Evolutionary conservation across 30 jellyfish, hydroid and myxozoan genomes (phyloP).

Genomic region (Catostylus mosaicus): DNA sequence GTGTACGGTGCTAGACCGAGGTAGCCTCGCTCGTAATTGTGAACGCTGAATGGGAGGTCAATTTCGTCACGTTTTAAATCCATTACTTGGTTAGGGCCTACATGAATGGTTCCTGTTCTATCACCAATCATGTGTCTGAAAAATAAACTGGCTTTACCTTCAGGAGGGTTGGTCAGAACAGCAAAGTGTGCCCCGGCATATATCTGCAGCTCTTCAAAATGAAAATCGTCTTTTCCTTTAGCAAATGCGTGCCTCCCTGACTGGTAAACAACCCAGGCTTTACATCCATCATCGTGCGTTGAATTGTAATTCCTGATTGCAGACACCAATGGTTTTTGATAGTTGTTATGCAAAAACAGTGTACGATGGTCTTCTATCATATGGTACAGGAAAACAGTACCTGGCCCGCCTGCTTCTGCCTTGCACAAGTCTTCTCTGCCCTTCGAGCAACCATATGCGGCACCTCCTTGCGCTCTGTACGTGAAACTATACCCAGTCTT

Average conservation of each 20-base stretch:
- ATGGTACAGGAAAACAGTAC: constrained; percentile 59
- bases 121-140: constrained; percentile 75
- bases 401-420: constrained; percentile 81
- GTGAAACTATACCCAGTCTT: constrained; percentile 68
- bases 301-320: constrained; percentile 53
- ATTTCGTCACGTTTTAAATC: constrained; percentile 58
- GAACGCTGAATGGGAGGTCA: constrained; percentile 68
- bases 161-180: constrained; percentile 46
- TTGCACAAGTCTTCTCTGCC: constrained; percentile 61
- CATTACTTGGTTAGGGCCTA: constrained; percentile 66
- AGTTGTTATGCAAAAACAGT: constrained; percentile 61
- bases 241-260: constrained; percentile 75
- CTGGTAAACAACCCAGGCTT: constrained; percentile 63
- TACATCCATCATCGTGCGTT: constrained; percentile 68
- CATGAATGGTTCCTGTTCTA: constrained; percentile 71
- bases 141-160: constrained; percentile 48
- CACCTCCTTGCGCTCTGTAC: constrained; percentile 74
- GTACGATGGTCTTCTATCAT: constrained; percentile 57
- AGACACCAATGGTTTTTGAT: constrained; percentile 66
- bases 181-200: constrained; percentile 78
- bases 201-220: constrained; percentile 68
- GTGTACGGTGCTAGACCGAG: constrained; percentile 72
- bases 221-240: constrained; percentile 56
- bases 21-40: constrained; percentile 68
- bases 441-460: constrained; percentile 58